phyloP scores from a whole-genome alignment of 1,140 invertebrate species.

The Wasmannia auropunctata region DNA sequence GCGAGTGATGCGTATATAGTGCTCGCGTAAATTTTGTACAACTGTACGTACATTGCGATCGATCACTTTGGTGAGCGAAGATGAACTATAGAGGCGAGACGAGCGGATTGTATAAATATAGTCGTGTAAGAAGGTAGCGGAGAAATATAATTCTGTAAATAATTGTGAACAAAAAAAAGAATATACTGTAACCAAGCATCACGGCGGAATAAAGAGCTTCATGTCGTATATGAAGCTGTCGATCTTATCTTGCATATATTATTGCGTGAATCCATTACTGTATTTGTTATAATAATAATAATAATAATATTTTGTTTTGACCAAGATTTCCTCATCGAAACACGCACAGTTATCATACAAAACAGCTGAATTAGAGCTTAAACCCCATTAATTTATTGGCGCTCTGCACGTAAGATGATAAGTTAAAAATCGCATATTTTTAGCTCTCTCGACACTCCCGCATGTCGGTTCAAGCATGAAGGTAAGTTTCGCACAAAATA shows the following conservation, averaged over 20 bases:
- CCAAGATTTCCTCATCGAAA: not conserved
- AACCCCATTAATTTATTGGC: not conserved
- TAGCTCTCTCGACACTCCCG: not conserved
- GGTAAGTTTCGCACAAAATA: conserved; percentile 33
- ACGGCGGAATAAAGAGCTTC: conserved; percentile 70
- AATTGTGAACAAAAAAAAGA: conserved; percentile 63
- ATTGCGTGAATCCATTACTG: not conserved
- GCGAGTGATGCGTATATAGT: conserved; percentile 33
- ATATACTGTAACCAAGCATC: conserved; percentile 67
- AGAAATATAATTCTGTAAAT: conserved; percentile 67
- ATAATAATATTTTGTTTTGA: not conserved
- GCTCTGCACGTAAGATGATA: not conserved
- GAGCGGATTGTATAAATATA: conserved; percentile 60
- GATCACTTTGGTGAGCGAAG: not conserved
- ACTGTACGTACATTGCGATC: conserved; percentile 43
- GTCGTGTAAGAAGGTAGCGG: conserved; percentile 35
- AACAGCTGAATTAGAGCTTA: not conserved
- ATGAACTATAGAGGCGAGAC: conserved; percentile 4
- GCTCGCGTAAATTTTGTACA: conserved; percentile 48
- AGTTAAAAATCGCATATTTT: not conserved
- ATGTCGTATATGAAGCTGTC: conserved; percentile 63
- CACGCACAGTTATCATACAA: not conserved
- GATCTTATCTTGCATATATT: not conserved
- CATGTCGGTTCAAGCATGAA: not conserved
- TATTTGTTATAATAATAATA: not conserved